Evolutionary conservation across 2,797 vertebrate genomes (phyloP).

Genomic region (Vireo griseus): DNA sequence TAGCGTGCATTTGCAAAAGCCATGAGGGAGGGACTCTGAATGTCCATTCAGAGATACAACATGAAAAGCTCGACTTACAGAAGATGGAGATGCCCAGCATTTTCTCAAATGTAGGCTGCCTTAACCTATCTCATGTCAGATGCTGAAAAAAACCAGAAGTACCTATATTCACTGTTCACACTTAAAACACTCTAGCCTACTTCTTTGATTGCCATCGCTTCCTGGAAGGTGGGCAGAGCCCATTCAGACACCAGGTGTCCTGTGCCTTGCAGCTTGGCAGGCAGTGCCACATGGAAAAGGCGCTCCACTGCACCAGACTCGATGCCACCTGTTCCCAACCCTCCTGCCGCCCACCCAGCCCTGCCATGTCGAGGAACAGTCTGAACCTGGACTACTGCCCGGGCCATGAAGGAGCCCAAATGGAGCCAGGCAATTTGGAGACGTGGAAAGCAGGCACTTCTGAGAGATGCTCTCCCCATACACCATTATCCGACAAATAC

Average conservation of each 20-base stretch:
- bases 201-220: background rate
- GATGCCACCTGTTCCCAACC: constrained; percentile 6
- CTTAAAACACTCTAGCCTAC: background rate
- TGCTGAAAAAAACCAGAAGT: background rate
- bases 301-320: background rate
- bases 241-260: constrained; percentile 9
- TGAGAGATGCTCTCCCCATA: background rate
- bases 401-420: background rate
- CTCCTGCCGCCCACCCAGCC: background rate
- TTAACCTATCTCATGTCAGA: background rate
- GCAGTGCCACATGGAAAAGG: background rate
- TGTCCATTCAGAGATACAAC: background rate
- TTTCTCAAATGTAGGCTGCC: background rate
- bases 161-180: background rate
- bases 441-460: background rate
- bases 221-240: background rate
- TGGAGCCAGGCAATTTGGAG: background rate
- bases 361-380: background rate
- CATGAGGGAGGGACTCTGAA: background rate
- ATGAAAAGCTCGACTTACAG: background rate
- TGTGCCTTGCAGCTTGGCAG: background rate
- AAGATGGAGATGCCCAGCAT: background rate
- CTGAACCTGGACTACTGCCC: constrained; percentile 44
- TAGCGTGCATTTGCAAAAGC: background rate
- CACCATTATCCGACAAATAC: background rate